phyloP scores from a whole-genome alignment of 2,113 vertebrate genomes.

The Cricetomys ansorgei region DNA sequence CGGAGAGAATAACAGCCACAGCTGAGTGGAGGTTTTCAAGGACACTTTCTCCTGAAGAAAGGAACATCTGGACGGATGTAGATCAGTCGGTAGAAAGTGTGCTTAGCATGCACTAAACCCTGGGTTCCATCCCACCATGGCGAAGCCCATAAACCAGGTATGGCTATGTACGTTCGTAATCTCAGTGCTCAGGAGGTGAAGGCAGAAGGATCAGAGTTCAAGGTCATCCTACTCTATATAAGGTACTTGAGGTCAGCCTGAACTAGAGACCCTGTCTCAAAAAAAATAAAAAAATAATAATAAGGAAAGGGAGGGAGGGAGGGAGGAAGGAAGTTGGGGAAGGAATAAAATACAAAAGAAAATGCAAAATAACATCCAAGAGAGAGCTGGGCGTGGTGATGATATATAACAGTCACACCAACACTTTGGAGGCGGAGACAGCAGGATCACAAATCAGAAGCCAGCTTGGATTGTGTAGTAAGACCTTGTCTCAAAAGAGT shows the following conservation, averaged over 20 bases:
- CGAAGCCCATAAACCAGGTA: neutral
- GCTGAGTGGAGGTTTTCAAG: neutral
- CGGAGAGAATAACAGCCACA: neutral
- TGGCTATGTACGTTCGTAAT: neutral
- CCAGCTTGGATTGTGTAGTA: neutral
- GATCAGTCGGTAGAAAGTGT: neutral
- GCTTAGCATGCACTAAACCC: neutral
- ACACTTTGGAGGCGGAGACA: too few relatives aligned
- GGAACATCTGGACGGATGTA: neutral
- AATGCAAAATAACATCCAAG: neutral
- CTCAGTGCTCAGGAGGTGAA: neutral
- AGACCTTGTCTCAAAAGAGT: neutral
- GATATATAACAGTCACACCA: neutral
- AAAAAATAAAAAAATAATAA: too few relatives aligned
- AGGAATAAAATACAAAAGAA: neutral
- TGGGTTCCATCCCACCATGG: neutral
- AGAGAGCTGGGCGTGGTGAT: neutral
- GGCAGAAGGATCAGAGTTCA: neutral
- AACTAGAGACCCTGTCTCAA: neutral
- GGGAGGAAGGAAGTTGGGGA: neutral
- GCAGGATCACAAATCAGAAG: neutral
- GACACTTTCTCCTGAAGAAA: neutral
- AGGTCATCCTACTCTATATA: neutral
- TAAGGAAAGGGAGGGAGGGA: neutral
- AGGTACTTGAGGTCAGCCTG: neutral